These are phyloP conservation scores for Allolobophora icterica DNA, from an alignment of 2,888 invertebrate genomes.

Conservation along the genomic window DNA sequence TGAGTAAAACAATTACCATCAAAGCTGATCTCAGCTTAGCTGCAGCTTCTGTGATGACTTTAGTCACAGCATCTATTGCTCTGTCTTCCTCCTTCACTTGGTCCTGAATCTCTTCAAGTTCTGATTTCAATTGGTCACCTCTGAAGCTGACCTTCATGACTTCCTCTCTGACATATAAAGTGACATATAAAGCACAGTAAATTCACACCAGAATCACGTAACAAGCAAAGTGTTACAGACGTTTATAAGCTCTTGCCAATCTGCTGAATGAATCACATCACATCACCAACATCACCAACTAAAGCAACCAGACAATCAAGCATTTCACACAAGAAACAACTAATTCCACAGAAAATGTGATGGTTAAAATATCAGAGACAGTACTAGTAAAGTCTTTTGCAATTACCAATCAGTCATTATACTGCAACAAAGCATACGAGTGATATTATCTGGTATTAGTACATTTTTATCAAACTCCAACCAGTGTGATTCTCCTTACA, in stretches of 20 bases:
- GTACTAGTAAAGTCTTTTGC: background rate
- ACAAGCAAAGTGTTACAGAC: background rate
- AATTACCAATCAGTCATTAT: background rate
- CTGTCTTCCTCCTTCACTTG: background rate
- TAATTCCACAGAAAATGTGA: background rate
- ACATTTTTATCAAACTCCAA: too few species aligned
- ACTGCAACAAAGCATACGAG: background rate
- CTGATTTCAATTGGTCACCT: background rate
- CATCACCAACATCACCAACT: background rate
- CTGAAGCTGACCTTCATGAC: slow-evolving; percentile 21
- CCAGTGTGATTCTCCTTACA: too few species aligned
- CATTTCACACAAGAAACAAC: background rate
- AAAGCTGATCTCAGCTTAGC: slow-evolving; percentile 19
- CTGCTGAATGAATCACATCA: background rate
- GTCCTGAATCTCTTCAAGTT: background rate
- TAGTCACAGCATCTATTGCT: background rate
- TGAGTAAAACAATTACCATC: background rate
- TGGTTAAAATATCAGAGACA: background rate
- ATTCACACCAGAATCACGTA: background rate
- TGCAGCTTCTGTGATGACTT: background rate
- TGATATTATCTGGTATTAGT: background rate
- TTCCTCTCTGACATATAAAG: slow-evolving; percentile 28
- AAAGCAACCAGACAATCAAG: background rate
- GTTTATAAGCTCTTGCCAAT: background rate
- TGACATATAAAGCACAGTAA: slow-evolving; percentile 13